Conservation (phyloP, 1,140 invertebrate genomes). For the Lerema accius region DNA sequence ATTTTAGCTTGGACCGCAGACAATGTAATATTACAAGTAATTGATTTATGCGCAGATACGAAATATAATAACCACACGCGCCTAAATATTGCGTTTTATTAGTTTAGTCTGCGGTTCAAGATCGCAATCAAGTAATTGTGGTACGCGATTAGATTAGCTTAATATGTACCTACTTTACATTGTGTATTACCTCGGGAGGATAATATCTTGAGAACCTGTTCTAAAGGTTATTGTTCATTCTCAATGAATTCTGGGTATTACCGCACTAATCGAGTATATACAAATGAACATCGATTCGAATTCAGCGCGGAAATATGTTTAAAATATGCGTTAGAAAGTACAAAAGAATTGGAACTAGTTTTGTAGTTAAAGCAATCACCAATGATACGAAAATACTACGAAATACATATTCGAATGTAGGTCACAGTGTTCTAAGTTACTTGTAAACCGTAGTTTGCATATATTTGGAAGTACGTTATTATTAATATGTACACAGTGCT, state of each 20-base stretch:
- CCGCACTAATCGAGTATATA: constrained; percentile 2
- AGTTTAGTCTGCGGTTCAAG: constrained; percentile 25
- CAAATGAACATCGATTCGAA: background rate
- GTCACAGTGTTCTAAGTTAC: no score
- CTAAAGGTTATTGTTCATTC: constrained; percentile 20
- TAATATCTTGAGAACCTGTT: constrained; percentile 36
- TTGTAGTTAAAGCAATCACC: no score
- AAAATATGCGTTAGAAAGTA: no score
- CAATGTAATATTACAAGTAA: background rate
- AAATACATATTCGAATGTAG: no score
- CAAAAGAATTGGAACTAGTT: no score
- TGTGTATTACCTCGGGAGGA: constrained; percentile 34
- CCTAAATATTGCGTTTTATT: constrained; percentile 3
- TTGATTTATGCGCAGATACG: constrained; percentile 5
- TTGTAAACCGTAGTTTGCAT: no score
- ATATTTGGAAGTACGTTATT: no score
- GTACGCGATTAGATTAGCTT: constrained; percentile 26
- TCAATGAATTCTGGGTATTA: constrained; percentile 16
- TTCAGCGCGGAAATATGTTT: constrained; percentile 5
- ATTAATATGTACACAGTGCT: no score
- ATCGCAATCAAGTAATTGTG: constrained; percentile 30
- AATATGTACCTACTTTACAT: constrained; percentile 9
- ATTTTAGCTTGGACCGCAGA: constrained; percentile 9
- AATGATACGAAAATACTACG: no score
- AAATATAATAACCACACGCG: constrained; percentile 22